phyloP scores from a whole-genome alignment of 2,113 vertebrate species.

The Mirza zaza region DNA sequence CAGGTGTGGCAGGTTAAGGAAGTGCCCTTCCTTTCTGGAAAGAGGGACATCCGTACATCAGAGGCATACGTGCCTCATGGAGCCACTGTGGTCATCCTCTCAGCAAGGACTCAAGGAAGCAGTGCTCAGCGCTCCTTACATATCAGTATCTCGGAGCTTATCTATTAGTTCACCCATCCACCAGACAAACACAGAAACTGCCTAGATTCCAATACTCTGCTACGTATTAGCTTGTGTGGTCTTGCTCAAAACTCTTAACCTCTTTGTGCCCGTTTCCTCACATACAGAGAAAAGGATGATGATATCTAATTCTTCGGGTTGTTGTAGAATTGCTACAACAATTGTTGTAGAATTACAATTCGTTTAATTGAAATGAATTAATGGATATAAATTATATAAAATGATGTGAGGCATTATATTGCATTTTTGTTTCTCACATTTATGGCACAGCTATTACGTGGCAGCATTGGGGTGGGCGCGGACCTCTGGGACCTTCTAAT shows the following conservation, averaged over 20 bases:
- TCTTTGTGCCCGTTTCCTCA: background rate
- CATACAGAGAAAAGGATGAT: background rate
- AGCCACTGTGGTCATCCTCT: background rate
- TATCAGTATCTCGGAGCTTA: background rate
- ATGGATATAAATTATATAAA: background rate
- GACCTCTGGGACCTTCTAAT: background rate
- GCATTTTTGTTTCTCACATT: background rate
- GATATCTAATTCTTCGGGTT: background rate
- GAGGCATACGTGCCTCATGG: fast-evolving
- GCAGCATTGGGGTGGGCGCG: background rate
- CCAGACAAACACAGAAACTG: background rate
- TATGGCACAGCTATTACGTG: background rate
- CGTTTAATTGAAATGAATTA: background rate
- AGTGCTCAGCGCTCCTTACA: background rate
- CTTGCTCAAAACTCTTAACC: background rate
- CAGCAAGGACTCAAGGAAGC: background rate
- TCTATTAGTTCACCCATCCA: background rate
- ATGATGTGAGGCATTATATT: background rate
- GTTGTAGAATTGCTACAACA: background rate
- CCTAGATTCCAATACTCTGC: background rate
- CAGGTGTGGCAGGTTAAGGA: background rate
- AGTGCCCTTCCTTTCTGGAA: background rate
- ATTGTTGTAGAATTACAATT: too few relatives aligned
- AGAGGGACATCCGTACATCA: too few relatives aligned
- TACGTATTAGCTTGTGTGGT: background rate